Evolutionary conservation across 2,888 invertebrate genomes (phyloP).

Genomic region (Lithosia quadra): DNA sequence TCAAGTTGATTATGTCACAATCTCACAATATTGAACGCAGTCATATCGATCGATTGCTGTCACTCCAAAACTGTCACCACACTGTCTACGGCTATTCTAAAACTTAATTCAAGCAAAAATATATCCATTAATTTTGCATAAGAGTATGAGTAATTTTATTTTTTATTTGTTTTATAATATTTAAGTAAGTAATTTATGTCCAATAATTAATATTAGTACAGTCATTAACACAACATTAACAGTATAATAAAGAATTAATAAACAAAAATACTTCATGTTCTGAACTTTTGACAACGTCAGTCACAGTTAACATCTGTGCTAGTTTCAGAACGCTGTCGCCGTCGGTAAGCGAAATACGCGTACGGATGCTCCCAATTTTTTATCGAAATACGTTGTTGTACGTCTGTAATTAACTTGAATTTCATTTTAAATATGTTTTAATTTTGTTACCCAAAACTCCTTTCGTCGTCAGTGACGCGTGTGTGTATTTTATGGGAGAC

Average conservation of each 20-base stretch:
- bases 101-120: conserved; percentile 11
- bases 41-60: conserved; percentile 53
- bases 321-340: conserved; percentile 47
- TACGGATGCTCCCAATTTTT: conserved; percentile 32
- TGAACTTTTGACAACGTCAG: conserved; percentile 11
- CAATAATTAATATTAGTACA: neutral
- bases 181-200: no score
- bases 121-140: neutral
- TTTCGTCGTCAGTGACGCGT: conserved; percentile 23
- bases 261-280: neutral
- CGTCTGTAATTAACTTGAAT: conserved; percentile 47
- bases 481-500: conserved; percentile 31
- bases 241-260: neutral
- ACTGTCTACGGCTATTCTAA: conserved; percentile 45
- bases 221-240: neutral
- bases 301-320: neutral
- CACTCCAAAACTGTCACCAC: conserved; percentile 44
- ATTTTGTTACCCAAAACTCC: conserved; percentile 23
- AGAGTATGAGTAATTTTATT: neutral
- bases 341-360: conserved; percentile 35
- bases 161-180: neutral
- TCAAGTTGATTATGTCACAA: neutral
- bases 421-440: conserved; percentile 42
- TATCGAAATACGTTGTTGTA: conserved; percentile 51
- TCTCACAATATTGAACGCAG: conserved; percentile 44